Evolutionary conservation across 2,888 invertebrate genomes (phyloP), one percentile per base, ranked within the genome.

Genomic region (Drosophila helvetica): DNA sequence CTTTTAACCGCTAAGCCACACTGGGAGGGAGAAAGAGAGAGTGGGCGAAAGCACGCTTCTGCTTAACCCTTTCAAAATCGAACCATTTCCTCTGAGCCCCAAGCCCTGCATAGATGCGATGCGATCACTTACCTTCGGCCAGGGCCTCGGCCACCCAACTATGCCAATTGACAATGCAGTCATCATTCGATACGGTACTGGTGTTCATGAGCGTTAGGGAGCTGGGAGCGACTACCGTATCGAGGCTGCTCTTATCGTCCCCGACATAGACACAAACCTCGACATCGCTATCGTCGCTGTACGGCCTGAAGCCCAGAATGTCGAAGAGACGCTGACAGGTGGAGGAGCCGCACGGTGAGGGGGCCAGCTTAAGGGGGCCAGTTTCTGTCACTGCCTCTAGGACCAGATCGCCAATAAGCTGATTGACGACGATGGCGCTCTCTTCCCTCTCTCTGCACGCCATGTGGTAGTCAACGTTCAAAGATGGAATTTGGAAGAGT

Each of bases 251-350:
- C 3, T 17, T 22, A 4, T 50, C 52, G 10, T 22, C 47, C 6
- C 62, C 53, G 10, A 17, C 18, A 12, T 50, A 8, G 7, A n/a
- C 12, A 0, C 54, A 42, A 25, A 43, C 22, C 8, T 48, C n/a
- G 15, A 25, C n/a, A 7, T 9, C 38, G 18, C 15, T 33, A 8
- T 33, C 71, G 2, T 42, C 51, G 7, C 18, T 7, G 42, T 19
- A 70, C 5, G 79, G 68, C 22, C 50, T 15, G 6, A 77, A 52
- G 33, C 86, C 86, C 51, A 82, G 58, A 10, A 83, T 65, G 56
- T 86, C 75, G n/a, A 66, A 79, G n/a, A 82, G 75, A 33, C 53
- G 78, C 65, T 77, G 75, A 30, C 83, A 80, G 53, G 86, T 62
- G 30, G 48, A 60, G 7, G 30, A 38, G 1, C 22, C 48, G 57